Conservation (phyloP, 2,113 vertebrate genomes). For the Oreochromis aureus region DNA sequence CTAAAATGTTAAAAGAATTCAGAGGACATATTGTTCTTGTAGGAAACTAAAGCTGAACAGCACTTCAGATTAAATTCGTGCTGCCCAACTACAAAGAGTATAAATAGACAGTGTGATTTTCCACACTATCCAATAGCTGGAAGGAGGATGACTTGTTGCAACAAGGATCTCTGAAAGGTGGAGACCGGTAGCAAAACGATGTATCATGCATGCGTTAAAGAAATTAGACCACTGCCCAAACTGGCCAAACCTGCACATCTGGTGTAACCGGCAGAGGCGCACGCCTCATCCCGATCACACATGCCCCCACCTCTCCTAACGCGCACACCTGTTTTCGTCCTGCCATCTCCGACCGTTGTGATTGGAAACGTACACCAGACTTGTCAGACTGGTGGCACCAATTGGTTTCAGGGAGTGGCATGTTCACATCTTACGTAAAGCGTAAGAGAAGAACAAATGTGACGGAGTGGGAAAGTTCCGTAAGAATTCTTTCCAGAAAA, state of each 20-base stretch:
- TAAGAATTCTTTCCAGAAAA: background rate
- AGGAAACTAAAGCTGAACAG: background rate
- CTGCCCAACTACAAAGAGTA: background rate
- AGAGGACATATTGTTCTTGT: background rate
- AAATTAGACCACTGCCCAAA: constrained; percentile 1
- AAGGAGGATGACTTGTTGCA: background rate
- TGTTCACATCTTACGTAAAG: background rate
- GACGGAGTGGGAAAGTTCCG: background rate
- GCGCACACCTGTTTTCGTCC: background rate
- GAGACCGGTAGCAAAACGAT: background rate
- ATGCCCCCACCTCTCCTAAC: background rate
- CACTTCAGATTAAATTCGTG: background rate
- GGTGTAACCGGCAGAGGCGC: constrained; percentile 46
- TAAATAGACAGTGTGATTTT: background rate
- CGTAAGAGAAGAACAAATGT: background rate
- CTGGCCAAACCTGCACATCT: constrained; percentile 50
- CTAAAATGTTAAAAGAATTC: background rate
- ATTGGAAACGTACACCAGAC: background rate
- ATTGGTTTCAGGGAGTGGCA: constrained; percentile 61
- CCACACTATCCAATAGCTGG: background rate
- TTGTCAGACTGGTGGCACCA: constrained; percentile 33
- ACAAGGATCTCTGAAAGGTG: constrained; percentile 4
- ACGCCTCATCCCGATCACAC: background rate
- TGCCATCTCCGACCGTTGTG: background rate
- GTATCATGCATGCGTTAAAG: background rate